These are phyloP conservation scores for Eurytoma adleriae DNA, from an alignment of 2,888 invertebrate species.

Conservation along the genomic window DNA sequence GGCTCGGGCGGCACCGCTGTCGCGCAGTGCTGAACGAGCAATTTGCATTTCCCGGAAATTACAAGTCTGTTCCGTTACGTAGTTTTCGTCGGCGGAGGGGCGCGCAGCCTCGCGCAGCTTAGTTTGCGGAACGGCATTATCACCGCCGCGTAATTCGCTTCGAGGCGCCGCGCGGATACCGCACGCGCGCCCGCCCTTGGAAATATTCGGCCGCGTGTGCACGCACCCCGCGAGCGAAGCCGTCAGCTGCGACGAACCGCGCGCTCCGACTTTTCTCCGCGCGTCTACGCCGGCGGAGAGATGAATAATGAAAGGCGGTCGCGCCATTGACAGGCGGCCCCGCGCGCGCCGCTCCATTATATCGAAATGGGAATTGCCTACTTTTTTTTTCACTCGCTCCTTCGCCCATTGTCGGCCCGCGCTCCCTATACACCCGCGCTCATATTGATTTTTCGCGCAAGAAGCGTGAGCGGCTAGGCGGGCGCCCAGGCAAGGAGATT, in stretches of 20 bases:
- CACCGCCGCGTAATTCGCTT: slow-evolving; percentile 60
- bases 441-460: slow-evolving; percentile 11
- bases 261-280: background rate
- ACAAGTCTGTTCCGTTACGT: slow-evolving; percentile 63
- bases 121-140: slow-evolving; percentile 59
- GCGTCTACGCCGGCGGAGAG: background rate
- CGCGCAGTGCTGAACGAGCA: slow-evolving; percentile 58
- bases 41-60: slow-evolving; percentile 65
- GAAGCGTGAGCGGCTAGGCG: background rate
- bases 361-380: slow-evolving; percentile 3
- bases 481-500: background rate
- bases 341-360: slow-evolving; percentile 11
- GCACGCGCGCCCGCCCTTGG: slow-evolving; percentile 8
- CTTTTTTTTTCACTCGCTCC: background rate
- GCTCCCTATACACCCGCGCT: background rate
- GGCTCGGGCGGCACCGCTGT: slow-evolving; percentile 31
- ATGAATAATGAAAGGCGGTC: background rate
- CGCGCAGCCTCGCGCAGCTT: slow-evolving; percentile 41
- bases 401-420: background rate
- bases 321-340: background rate
- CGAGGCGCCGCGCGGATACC: slow-evolving; percentile 29
- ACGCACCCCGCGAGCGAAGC: background rate
- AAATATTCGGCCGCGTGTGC: slow-evolving; percentile 27
- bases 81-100: slow-evolving; percentile 56
- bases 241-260: background rate